Conservation (phyloP, 1,140 invertebrate species). For the Latrodectus geometricus region DNA sequence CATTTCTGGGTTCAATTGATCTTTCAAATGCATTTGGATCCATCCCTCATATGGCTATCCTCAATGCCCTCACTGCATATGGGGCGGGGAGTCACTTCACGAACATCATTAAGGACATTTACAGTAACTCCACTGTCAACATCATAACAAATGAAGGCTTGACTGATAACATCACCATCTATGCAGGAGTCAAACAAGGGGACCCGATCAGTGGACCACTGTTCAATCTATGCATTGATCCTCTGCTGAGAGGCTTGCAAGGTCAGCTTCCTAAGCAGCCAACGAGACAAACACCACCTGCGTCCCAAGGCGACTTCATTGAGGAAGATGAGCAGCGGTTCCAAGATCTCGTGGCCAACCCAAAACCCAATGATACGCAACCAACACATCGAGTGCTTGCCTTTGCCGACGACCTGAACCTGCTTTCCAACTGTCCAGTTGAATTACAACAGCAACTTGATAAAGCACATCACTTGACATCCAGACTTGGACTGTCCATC, state of each 20-base stretch:
- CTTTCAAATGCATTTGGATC: too few relatives aligned
- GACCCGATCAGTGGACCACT: conserved; percentile 68
- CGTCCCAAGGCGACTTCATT: too few relatives aligned
- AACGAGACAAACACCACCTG: too few relatives aligned
- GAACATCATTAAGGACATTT: neutral
- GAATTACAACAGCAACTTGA: neutral
- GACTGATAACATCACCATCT: conserved; percentile 65
- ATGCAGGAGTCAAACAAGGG: conserved; percentile 68
- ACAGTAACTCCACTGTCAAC: neutral
- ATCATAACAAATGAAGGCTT: conserved; percentile 52
- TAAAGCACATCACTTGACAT: neutral
- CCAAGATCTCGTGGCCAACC: too few relatives aligned
- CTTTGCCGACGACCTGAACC: neutral
- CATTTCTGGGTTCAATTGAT: too few relatives aligned
- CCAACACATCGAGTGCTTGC: neutral
- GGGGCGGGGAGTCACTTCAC: too few relatives aligned
- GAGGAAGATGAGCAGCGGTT: too few relatives aligned
- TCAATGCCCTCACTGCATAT: too few relatives aligned
- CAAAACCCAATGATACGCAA: neutral
- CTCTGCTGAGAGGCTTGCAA: neutral
- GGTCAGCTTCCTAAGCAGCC: too few relatives aligned
- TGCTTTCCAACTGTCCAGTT: neutral
- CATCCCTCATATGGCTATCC: too few relatives aligned
- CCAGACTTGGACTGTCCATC: neutral
- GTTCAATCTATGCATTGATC: conserved; percentile 70